These are phyloP conservation scores for Anoura caudifer DNA, from an alignment of 2,113 vertebrate species.

Conservation along the genomic window DNA sequence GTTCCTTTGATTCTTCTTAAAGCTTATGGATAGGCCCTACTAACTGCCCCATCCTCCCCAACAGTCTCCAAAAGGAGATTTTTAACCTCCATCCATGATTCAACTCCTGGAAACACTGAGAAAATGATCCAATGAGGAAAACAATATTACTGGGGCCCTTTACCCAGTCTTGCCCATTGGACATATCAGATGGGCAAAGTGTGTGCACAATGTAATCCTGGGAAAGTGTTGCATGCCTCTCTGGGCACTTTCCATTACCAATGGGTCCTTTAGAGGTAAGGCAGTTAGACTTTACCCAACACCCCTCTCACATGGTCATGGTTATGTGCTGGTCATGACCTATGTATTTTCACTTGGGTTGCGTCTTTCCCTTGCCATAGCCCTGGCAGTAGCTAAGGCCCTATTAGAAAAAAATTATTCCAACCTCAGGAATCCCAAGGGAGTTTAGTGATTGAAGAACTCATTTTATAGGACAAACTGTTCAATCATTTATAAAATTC, in stretches of 20 bases:
- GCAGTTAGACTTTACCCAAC: background rate
- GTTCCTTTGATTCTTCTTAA: background rate
- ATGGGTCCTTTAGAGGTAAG: background rate
- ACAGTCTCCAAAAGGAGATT: background rate
- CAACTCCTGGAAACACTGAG: background rate
- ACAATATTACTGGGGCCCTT: background rate
- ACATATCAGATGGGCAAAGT: background rate
- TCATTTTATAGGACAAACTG: background rate
- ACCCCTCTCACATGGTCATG: background rate
- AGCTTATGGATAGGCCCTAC: background rate
- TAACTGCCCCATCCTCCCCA: background rate
- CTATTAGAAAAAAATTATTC: background rate
- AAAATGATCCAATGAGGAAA: background rate
- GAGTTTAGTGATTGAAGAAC: background rate
- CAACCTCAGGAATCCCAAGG: background rate
- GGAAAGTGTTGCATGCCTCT: background rate
- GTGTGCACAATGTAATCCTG: background rate
- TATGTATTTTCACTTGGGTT: background rate
- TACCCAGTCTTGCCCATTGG: background rate
- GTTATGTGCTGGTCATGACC: background rate
- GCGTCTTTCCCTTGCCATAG: background rate
- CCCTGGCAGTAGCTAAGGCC: background rate
- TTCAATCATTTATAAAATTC: background rate
- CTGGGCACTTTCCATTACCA: background rate
- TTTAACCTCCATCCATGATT: background rate